phyloP scores from a whole-genome alignment of 2,888 invertebrate species.

The Cordylochernes scorpioides region DNA sequence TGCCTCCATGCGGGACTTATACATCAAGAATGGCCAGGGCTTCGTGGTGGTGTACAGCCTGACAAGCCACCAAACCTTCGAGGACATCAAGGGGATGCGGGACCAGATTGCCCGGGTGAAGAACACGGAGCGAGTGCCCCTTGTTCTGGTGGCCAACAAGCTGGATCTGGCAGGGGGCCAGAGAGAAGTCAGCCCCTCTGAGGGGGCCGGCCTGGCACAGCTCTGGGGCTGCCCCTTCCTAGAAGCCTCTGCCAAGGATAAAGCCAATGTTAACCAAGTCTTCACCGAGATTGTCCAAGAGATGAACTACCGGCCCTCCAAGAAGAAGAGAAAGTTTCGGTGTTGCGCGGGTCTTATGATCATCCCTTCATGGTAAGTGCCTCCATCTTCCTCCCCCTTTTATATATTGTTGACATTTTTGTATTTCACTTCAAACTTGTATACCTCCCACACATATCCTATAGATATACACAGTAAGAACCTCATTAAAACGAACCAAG shows the following conservation, averaged over 20 bases:
- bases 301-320: conserved; percentile 73
- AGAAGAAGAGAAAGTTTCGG: conserved; percentile 11
- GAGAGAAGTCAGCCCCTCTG: conserved; percentile 70
- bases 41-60: conserved; percentile 92
- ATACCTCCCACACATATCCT: too few species aligned
- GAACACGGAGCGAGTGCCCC: conserved; percentile 66
- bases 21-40: conserved; percentile 97
- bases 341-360: conserved; percentile 9
- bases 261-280: conserved; percentile 95
- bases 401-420: too few species aligned
- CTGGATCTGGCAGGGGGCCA: conserved; percentile 82
- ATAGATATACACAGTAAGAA: too few species aligned
- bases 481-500: too few species aligned
- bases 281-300: conserved; percentile 99
- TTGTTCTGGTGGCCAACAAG: conserved; percentile 93
- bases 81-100: conserved; percentile 89
- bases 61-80: conserved; percentile 94
- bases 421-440: too few species aligned
- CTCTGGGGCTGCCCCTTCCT: conserved; percentile 30
- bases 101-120: conserved; percentile 91
- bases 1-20: conserved; percentile 96
- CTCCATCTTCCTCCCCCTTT: too few species aligned
- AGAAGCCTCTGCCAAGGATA: conserved; percentile 92
- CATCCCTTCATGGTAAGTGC: not conserved
- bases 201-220: conserved; percentile 70